Base-by-base conservation (phyloP, 1,140 invertebrate species). In the Drosophila prosaltans region DNA sequence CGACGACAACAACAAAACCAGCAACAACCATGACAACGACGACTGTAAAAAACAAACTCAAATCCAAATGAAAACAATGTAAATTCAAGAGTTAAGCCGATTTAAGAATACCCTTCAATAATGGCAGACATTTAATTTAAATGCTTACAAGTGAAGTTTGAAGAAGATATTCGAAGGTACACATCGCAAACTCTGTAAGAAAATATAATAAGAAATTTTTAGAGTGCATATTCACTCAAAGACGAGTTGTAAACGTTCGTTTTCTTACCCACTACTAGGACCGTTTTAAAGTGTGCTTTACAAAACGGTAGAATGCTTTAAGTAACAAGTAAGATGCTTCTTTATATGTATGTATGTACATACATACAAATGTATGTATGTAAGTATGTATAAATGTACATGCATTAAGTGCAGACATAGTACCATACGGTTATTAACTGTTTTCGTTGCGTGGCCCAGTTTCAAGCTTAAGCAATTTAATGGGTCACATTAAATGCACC, bases 21-120 rank as follows among this genome's bases (percentile, higher is more conserved):
- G 16, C 11, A 43, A 43, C 41, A 16, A 43, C 41, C 11, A 43
- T 16, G 41, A 43, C 41, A 16, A 43, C 41, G 72, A 62, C 58
- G 51, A 57, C 45, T 69, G 74, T 60, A 63, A 68, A 28, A 69
- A 65, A 75, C 61, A 74, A 75, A 69, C 73, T 75, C 41, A 64
- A 72, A 61, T 41, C 36, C 64, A 71, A 71, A 71, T 48, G 21
- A 66, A 55, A 66, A 74, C 45, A 41, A 74, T 57, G 43, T 40
- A 57, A 40, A 21, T 24, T 11, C 5, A 10, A 6, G 24, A 0
- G 9, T 4, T 1, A 58, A 75, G 59, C 21, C 73, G 64, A 62
- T 61, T 48, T 62, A 32, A 9, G 6, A 36, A 62, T 51, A 8
- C 54, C 36, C 73, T 68, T 24, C 24, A 2, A 2, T 2, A 21